Conservation (phyloP, 2,888 invertebrate species). For the Ctenicera cuprea region DNA sequence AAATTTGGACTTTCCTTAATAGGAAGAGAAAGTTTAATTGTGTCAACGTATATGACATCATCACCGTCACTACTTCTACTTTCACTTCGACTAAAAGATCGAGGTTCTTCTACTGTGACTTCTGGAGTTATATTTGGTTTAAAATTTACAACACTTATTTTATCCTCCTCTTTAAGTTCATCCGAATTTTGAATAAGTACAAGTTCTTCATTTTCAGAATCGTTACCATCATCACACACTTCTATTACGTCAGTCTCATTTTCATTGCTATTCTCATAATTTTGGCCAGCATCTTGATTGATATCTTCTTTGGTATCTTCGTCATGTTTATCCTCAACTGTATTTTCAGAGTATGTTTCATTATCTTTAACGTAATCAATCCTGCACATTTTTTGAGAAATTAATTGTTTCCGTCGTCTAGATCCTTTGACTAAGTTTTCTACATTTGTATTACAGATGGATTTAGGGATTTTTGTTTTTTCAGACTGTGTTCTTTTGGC, state of each 20-base stretch:
- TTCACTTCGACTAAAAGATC: neutral
- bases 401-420: slow-evolving; percentile 41
- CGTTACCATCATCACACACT: no score
- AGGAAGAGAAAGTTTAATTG: no score
- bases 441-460: neutral
- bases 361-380: slow-evolving; percentile 23
- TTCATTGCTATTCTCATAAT: no score
- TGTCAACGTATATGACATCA: slow-evolving; percentile 5
- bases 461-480: slow-evolving; percentile 25
- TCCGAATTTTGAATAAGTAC: neutral
- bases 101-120: neutral
- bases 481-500: slow-evolving; percentile 48
- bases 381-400: slow-evolving; percentile 32
- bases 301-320: neutral
- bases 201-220: neutral
- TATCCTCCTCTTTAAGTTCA: neutral
- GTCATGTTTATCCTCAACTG: neutral
- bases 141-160: neutral
- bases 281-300: neutral
- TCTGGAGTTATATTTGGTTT: neutral
- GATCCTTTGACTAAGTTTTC: slow-evolving; percentile 13
- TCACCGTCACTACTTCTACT: slow-evolving; percentile 3
- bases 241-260: no score
- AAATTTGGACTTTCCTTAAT: no score
- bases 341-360: neutral